A percentile compares a stretch with the other conserved stretches of the same genome.
Evolutionary conservation across 2,888 invertebrate genomes (phyloP).

Genomic region (Diploptera punctata): DNA sequence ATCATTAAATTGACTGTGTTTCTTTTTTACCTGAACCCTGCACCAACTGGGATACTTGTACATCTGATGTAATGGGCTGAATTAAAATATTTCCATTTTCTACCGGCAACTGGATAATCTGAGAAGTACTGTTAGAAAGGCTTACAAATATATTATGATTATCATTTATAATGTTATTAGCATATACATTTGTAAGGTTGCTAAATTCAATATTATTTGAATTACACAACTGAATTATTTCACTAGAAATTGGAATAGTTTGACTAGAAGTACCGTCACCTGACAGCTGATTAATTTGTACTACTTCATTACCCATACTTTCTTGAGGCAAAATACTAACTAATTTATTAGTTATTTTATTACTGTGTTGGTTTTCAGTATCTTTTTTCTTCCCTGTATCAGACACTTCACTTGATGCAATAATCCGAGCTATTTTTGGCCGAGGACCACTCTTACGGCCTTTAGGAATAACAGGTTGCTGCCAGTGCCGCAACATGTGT

Average conservation of each 20-base stretch:
- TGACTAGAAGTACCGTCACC: background rate
- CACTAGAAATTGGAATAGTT: background rate
- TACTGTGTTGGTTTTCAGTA: background rate
- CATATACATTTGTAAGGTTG: background rate
- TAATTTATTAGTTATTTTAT: background rate
- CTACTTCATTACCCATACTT: too few relatives aligned
- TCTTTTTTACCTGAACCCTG: background rate
- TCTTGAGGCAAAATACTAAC: background rate
- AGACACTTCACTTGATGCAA: too few relatives aligned
- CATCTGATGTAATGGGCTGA: too few relatives aligned
- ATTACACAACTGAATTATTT: background rate
- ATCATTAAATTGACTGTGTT: too few relatives aligned
- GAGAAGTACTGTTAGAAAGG: background rate
- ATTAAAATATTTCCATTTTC: background rate
- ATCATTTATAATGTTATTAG: background rate
- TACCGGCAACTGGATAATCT: background rate
- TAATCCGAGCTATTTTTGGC: background rate
- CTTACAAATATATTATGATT: background rate
- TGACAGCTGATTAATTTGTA: too few relatives aligned
- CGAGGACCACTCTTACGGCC: constrained; percentile 6
- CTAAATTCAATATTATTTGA: background rate
- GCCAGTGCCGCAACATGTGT: constrained; percentile 36
- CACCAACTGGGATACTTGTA: too few relatives aligned
- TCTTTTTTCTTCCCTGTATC: too few relatives aligned
- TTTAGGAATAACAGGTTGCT: background rate